phyloP scores from a whole-genome alignment of 2,113 vertebrate genomes.

The human region DNA sequence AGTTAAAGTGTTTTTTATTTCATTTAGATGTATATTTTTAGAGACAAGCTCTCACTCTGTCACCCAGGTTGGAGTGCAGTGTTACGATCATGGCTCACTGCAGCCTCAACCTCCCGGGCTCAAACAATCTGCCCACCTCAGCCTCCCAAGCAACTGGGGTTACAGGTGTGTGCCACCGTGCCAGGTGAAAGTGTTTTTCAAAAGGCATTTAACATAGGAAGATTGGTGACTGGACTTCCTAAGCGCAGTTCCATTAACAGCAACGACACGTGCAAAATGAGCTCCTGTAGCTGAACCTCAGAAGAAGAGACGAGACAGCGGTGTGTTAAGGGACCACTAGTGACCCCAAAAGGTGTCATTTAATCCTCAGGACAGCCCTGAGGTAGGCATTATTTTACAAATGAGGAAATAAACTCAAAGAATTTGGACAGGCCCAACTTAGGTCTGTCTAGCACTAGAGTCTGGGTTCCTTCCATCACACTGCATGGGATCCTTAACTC shows the following conservation, averaged over 20 bases:
- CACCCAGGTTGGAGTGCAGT: background rate
- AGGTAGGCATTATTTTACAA: background rate
- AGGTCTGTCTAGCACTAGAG: background rate
- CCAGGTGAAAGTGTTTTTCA: background rate
- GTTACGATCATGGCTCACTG: too few species aligned
- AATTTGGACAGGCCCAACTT: background rate
- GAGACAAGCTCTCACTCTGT: background rate
- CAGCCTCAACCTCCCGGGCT: background rate
- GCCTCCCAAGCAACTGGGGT: background rate
- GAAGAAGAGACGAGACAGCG: background rate
- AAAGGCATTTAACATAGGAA: background rate
- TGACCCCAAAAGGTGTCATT: background rate
- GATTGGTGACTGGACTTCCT: background rate
- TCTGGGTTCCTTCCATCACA: background rate
- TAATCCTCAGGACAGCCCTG: background rate
- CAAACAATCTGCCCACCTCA: background rate
- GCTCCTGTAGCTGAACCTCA: background rate
- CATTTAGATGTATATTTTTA: background rate
- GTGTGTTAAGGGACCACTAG: background rate
- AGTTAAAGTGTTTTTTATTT: too few species aligned
- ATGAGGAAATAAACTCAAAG: background rate
- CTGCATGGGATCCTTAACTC: rapidly evolving
- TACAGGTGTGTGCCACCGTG: background rate
- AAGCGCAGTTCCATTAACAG: background rate
- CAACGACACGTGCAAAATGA: background rate